Evolutionary conservation across 2,797 vertebrate species (phyloP).

Genomic region (Bryconaethiops microstoma): DNA sequence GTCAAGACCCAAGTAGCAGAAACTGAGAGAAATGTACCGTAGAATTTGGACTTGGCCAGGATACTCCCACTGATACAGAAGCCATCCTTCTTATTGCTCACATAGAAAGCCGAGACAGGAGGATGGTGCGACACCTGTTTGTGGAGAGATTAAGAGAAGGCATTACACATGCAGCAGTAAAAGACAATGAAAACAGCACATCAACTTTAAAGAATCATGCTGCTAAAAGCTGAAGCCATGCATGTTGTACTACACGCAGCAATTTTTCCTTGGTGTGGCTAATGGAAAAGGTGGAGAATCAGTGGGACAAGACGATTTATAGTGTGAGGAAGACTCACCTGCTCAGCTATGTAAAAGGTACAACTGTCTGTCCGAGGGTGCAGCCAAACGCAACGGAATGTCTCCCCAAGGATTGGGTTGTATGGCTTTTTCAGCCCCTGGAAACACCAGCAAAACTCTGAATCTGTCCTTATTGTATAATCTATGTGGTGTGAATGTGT

Average conservation of each 20-base stretch:
- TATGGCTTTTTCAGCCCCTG: constrained; percentile 98
- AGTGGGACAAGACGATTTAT: not conserved
- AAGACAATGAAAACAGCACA: not conserved
- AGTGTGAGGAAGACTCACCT: constrained; percentile 74
- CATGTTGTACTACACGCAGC: too few relatives aligned
- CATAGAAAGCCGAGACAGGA: constrained; percentile 92
- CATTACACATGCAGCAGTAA: not conserved
- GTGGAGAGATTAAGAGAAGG: not conserved
- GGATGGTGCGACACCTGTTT: constrained; percentile 95
- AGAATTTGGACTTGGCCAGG: constrained; percentile 94
- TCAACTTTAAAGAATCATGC: not conserved
- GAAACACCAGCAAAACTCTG: constrained; percentile 27
- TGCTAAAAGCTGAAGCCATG: constrained; percentile 2
- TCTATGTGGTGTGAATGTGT: not conserved
- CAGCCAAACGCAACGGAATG: constrained; percentile 95
- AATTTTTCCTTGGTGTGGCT: not conserved
- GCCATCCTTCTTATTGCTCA: constrained; percentile 95
- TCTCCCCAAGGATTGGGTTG: constrained; percentile 95
- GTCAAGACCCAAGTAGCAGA: not conserved
- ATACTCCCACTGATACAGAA: constrained; percentile 93
- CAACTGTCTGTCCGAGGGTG: constrained; percentile 92
- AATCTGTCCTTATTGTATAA: not conserved
- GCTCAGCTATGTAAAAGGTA: constrained; percentile 96
- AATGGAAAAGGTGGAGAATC: not conserved
- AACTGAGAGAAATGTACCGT: constrained; percentile 77